phyloP scores from a whole-genome alignment of 1,140 invertebrate species.

The Hypothenemus hampei region DNA sequence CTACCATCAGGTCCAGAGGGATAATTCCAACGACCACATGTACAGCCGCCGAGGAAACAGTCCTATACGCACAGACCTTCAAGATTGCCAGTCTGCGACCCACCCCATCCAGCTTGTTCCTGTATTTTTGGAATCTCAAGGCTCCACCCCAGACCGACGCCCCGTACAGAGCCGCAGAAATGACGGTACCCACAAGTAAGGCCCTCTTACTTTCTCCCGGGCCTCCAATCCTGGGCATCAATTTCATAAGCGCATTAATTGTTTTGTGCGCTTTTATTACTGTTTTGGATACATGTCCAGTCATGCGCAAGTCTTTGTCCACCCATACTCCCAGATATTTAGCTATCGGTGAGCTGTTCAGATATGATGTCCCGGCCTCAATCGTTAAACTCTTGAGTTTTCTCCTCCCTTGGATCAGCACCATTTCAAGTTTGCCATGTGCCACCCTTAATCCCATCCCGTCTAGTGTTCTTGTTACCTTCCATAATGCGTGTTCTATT shows the following conservation, averaged over 20 bases:
- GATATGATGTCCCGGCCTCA: neutral
- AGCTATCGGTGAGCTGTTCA: neutral
- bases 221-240: conserved; percentile 1
- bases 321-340: neutral
- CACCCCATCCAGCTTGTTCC: neutral
- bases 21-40: neutral
- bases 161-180: neutral
- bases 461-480: neutral
- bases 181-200: neutral
- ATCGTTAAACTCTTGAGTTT: neutral
- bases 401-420: conserved; percentile 4
- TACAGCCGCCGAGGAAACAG: neutral
- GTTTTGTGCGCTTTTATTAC: neutral
- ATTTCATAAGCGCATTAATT: neutral
- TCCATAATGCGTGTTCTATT: neutral
- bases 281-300: neutral
- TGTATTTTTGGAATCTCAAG: neutral
- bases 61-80: neutral
- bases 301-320: neutral
- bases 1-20: neutral
- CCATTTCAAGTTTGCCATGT: conserved; percentile 1
- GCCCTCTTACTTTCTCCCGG: neutral
- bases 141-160: neutral
- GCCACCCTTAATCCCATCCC: neutral
- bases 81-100: neutral